Conservation (phyloP, 2,113 vertebrate species). For the Aramus guarauna region DNA sequence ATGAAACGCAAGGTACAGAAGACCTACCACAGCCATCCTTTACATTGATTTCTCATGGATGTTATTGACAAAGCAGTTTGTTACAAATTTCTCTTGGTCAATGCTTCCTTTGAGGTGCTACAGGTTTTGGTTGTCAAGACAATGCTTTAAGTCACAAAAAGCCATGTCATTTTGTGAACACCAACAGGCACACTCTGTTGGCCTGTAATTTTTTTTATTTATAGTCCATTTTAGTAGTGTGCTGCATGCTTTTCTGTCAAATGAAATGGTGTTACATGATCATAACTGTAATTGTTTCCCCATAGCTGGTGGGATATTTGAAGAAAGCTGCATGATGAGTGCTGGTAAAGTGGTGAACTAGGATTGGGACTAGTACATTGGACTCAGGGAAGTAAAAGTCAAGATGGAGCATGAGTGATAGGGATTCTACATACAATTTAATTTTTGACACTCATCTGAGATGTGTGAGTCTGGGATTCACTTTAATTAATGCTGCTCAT, state of each 20-base stretch:
- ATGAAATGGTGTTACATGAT: not conserved
- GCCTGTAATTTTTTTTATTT: not conserved
- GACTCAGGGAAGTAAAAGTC: not conserved
- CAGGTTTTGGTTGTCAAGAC: not conserved
- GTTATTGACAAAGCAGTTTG: not conserved
- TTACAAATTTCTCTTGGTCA: not conserved
- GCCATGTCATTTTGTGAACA: not conserved
- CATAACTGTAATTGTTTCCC: not conserved
- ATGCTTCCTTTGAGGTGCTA: not conserved
- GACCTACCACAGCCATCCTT: not conserved
- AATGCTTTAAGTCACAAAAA: not conserved
- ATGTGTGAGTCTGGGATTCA: not conserved
- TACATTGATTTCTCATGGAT: not conserved
- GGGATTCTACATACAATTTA: not conserved
- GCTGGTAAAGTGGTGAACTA: not conserved
- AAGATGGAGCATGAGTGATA: fast-evolving
- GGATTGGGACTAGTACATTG: not conserved
- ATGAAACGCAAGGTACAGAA: not conserved
- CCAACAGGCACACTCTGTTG: not conserved
- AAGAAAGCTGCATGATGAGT: not conserved
- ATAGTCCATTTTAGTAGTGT: not conserved
- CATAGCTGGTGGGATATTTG: not conserved
- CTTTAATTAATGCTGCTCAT: not conserved
- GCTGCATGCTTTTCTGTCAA: not conserved
- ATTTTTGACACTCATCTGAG: not conserved